Evolutionary conservation across 2,797 vertebrate species (phyloP), one percentile per base, ranked within the genome.

Genomic region (Halcyon smyrnensis): DNA sequence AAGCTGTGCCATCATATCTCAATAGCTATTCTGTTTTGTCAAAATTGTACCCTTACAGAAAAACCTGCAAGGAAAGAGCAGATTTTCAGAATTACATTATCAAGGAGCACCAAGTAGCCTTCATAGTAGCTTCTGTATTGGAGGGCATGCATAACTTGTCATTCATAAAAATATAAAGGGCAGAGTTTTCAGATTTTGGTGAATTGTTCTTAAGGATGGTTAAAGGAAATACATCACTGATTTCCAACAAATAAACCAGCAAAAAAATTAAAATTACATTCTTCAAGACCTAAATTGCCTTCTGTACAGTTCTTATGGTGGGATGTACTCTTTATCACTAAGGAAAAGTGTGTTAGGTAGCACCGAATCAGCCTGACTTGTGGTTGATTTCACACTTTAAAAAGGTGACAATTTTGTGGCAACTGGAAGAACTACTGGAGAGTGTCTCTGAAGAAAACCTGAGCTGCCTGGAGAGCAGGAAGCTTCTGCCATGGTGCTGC

Each of bases 91-190:
- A 48, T 36, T 24, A 28, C 9, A 2, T 46, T 87, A 54, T 50
- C 11, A 36, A 9, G 36, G n/a, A 60, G 13, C 21, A 25, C 34
- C 28, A 24, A 67, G 15, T 73, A 83, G 18, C 32, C 34, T 65
- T 79, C 28, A 8, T 4, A 54, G 17, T 28, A 75, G 37, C 6
- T 48, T 84, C 25, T 45, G 3, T 79, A 7, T 2, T 54, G 27
- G 5, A 32, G 5, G 8, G 15, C 7, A 30, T 19, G 6, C 3
- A 0, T 53, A 71, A 30, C 13, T 18, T 53, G 3, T 59, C 10
- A 21, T 68, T 62, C 21, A 28, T 73, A 64, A 78, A 63, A 59
- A 69, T 76, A 41, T 3, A 19, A 64, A 60, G 9, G 43, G 11
- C 9, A 74, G 19, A 19, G 15, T 77, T 83, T 93, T 87, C 60